Evolutionary conservation across 2,888 invertebrate species (phyloP), one percentile per base, ranked within the genome.

Genomic region (Leptopterna dolabrata): DNA sequence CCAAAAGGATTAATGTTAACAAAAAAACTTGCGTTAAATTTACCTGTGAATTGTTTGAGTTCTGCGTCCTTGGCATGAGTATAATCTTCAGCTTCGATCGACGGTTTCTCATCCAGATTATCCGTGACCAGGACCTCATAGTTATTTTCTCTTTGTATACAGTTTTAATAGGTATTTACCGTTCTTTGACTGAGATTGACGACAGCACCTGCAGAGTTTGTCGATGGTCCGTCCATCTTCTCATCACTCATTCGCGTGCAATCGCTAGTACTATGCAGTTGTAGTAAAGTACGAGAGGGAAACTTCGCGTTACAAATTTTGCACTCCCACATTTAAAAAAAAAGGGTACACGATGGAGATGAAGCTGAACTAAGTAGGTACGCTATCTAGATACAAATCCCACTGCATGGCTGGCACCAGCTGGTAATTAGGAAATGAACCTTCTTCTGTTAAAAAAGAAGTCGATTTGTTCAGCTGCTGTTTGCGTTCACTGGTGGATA

Each of bases 291-390:
- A 55, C 55, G 55, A 55, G 55, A 55, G 14, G 47, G 55, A 55
- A 55, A 55, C 55, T 55, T 55, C 55, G 55, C 55, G 55, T 55
- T 55, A 55, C 55, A 55, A 55, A 55, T 55, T 55, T 55, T 55
- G 55, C 55, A 55, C 55, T 55, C 55, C 55, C 55, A 55, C 55
- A 55, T 55, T 55, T 55, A 55, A 55, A 55, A 55, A 16, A 55
- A 19, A 6, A 19, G n/a, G 16, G 55, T 55, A 55, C 55, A 55
- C 55, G 11, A 55, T 55, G 55, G 11, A 55, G 55, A 6, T 55
- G 55, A 55, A 55, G 4, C 55, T 16, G 55, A 6, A 55, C 55
- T 55, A 55, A 55, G 55, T 55, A 55, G 16, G 19, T 55, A 55
- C 55, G 55, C 55, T 55, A 55, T 55, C 55, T 55, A 55, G 55